These are phyloP conservation scores for Hypomesus transpacificus DNA, from an alignment of 2,113 vertebrate species.

Conservation along the genomic window DNA sequence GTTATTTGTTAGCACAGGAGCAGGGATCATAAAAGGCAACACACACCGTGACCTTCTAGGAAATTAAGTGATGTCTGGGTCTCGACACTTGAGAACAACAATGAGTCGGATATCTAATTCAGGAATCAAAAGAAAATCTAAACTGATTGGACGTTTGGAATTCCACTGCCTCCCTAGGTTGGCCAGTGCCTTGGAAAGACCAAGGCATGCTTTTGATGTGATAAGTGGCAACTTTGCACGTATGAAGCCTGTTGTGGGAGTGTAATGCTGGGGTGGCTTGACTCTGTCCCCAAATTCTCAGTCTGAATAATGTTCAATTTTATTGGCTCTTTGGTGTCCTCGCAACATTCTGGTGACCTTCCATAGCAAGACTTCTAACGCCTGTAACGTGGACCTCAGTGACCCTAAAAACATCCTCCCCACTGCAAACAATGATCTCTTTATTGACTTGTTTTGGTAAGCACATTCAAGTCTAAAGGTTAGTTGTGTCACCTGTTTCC, in stretches of 20 bases:
- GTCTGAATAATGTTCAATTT: constrained; percentile 10
- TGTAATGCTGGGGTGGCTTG: not conserved
- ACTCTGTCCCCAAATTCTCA: constrained; percentile 4
- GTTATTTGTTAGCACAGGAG: constrained; percentile 84
- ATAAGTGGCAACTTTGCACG: constrained; percentile 17
- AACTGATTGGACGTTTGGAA: constrained; percentile 52
- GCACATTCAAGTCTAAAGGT: too few relatives aligned
- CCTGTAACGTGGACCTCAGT: constrained; percentile 34
- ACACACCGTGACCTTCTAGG: constrained; percentile 76
- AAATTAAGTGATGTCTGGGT: constrained; percentile 82
- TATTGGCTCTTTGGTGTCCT: constrained; percentile 14
- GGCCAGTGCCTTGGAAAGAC: constrained; percentile 3
- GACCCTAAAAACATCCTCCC: constrained; percentile 39
- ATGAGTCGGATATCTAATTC: constrained; percentile 58
- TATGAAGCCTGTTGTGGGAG: not conserved
- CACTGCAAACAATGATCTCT: not conserved
- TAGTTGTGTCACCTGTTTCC: too few relatives aligned
- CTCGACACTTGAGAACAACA: constrained; percentile 72
- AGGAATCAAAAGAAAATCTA: constrained; percentile 39
- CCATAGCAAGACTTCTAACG: not conserved
- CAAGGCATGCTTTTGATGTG: constrained; percentile 32
- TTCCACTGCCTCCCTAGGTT: constrained; percentile 19
- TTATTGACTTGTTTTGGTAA: constrained; percentile 2
- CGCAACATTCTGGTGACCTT: not conserved
- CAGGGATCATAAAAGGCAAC: constrained; percentile 82